Conservation (phyloP, 2,113 vertebrate genomes). For the Silurus asotus region DNA sequence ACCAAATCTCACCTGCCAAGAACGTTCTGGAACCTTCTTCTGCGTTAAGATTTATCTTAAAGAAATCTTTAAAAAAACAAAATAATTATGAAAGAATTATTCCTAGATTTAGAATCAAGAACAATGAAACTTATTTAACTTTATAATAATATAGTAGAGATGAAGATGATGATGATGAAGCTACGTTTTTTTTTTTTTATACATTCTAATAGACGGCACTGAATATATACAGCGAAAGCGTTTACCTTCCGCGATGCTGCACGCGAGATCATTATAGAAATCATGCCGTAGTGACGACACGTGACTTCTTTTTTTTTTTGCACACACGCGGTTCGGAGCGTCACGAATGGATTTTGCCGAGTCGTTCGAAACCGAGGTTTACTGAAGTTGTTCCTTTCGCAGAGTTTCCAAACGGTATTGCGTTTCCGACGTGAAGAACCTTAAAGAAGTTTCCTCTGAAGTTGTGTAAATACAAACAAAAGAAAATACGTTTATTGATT, state of each 20-base stretch:
- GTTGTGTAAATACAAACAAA: background rate
- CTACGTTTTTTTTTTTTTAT: background rate
- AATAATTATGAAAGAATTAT: background rate
- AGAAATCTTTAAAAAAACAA: background rate
- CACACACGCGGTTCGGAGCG: background rate
- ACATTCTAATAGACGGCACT: background rate
- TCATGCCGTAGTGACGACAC: background rate
- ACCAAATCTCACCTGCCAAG: slow-evolving; percentile 25
- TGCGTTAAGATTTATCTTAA: slow-evolving; percentile 18
- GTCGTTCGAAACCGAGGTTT: too few relatives aligned
- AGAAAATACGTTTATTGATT: background rate
- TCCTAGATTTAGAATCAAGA: slow-evolving; percentile 19
- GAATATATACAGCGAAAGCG: slow-evolving; percentile 16
- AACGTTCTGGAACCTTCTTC: background rate
- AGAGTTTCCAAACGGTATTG: too few relatives aligned
- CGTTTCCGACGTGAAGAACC: too few relatives aligned
- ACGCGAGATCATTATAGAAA: background rate
- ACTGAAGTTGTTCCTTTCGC: too few relatives aligned
- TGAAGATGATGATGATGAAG: background rate
- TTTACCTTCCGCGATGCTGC: background rate
- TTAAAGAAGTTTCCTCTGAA: background rate
- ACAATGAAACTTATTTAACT: background rate
- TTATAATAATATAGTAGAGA: slow-evolving; percentile 27
- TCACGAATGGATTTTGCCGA: too few relatives aligned
- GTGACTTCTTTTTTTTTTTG: background rate